These are phyloP conservation scores for Notolepis coatsorum DNA, from an alignment of 2,797 vertebrate genomes.

Conservation along the genomic window DNA sequence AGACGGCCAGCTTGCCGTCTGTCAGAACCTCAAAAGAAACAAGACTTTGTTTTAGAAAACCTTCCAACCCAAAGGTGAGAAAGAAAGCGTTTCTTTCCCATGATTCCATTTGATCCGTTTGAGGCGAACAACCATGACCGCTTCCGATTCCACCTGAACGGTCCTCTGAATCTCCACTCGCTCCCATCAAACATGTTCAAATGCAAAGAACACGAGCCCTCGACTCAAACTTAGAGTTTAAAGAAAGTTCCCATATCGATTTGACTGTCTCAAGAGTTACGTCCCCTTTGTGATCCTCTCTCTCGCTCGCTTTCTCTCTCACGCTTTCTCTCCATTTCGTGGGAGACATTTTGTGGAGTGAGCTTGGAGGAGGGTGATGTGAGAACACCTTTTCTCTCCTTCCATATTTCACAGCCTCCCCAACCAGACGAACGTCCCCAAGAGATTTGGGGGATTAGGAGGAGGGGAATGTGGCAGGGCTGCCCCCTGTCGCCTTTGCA, in stretches of 20 bases:
- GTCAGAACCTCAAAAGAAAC: slow-evolving; percentile 58
- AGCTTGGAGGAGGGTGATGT: slow-evolving; percentile 78
- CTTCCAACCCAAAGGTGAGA: slow-evolving; percentile 75
- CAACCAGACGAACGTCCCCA: slow-evolving; percentile 59
- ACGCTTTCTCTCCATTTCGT: slow-evolving; percentile 49
- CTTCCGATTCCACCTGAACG: slow-evolving; percentile 42
- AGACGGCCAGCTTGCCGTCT: slow-evolving; percentile 64
- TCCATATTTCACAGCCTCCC: slow-evolving; percentile 65
- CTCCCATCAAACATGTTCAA: slow-evolving; percentile 58
- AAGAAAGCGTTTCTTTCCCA: slow-evolving; percentile 43
- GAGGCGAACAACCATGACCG: slow-evolving; percentile 42
- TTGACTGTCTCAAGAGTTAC: slow-evolving; percentile 60
- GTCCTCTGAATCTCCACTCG: slow-evolving; percentile 21
- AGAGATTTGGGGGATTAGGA: slow-evolving; percentile 3
- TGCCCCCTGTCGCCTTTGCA: slow-evolving; percentile 28
- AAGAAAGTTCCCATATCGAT: slow-evolving; percentile 68
- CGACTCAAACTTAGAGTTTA: slow-evolving; percentile 72
- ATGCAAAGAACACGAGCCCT: slow-evolving; percentile 62
- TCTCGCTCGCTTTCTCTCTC: background rate
- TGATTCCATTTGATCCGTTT: slow-evolving; percentile 31
- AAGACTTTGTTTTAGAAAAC: slow-evolving; percentile 63
- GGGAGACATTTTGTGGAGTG: slow-evolving; percentile 74
- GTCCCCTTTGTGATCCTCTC: slow-evolving; percentile 36
- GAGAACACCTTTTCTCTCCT: slow-evolving; percentile 74
- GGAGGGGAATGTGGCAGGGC: slow-evolving; percentile 53